Conservation (phyloP, 2,113 vertebrate species). For the Arenaria interpres region DNA sequence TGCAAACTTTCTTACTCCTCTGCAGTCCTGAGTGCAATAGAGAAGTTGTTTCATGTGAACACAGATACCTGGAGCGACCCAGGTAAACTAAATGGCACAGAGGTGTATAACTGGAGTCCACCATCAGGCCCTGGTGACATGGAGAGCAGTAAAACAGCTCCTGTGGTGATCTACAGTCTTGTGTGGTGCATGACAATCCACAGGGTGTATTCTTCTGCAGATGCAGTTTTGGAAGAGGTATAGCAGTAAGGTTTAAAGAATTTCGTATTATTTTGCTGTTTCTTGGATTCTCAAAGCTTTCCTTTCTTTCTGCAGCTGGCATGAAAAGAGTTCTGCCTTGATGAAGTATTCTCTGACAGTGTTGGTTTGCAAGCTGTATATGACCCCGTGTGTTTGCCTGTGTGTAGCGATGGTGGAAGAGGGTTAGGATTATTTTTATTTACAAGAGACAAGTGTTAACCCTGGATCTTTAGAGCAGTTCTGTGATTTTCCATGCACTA, state of each 20-base stretch:
- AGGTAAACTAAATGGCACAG: neutral
- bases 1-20: neutral
- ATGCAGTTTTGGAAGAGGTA: neutral
- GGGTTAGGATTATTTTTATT: neutral
- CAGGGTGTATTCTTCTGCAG: neutral
- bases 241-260: neutral
- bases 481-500: neutral
- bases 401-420: neutral
- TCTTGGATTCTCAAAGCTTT: neutral
- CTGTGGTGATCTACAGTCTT: neutral
- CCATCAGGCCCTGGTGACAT: neutral
- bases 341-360: neutral
- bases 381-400: neutral
- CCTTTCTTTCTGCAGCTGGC: neutral
- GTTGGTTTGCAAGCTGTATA: neutral
- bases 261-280: neutral
- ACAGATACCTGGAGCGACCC: neutral
- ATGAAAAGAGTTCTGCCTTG: neutral
- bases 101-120: neutral
- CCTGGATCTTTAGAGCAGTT: neutral
- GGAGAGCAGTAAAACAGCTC: neutral
- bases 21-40: neutral
- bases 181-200: neutral
- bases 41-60: neutral
- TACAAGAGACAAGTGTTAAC: neutral